Evolutionary conservation across 1,140 invertebrate genomes (phyloP), one percentile per base, ranked within the genome.

Genomic region (Conus betulinus): DNA sequence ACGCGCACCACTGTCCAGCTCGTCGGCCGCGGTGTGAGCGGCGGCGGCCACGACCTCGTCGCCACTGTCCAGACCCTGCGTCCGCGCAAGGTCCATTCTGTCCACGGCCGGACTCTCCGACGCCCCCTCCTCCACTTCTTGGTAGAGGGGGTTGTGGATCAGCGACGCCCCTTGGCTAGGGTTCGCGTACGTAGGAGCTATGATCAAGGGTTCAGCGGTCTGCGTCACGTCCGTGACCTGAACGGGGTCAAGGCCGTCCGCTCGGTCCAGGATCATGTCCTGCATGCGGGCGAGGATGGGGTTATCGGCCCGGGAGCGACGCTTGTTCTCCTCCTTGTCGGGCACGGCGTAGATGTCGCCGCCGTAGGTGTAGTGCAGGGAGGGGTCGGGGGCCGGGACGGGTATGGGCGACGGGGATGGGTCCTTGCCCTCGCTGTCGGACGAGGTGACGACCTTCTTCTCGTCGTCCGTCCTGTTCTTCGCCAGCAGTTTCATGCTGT

Each of bases 381-480:
- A 52, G 6, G 57, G n/a, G 39, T 82, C 53, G 39, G 79, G 39
- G 6, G 53, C 39, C 11, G 81, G 39, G 23, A 13, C 55, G 4
- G 57, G 23, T 55, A 25, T 8, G 2, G 57, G 23, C 8, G 53
- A 13, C 5, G 82, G 55, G 0, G 39, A 4, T 7, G 82, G 55
- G 20, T 52, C 25, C 85, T 78, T 76, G 17, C 8, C 51, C 71
- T 55, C 74, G n/a, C 71, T 53, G 23, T 39, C 52, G 8, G 84
- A 17, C n/a, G 78, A 51, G 78, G 11, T 2, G n/a, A 60, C 74
- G 6, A 87, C 86, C 53, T 60, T 88, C 57, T 90, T 90, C 78
- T 90, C 85, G 82, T 90, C 89, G 60, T 90, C 89, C 23, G 89
- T 90, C 83, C 88, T 90, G 85, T 90, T 90, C 60, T 88, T 90